Conservation (phyloP, 2,888 invertebrate genomes). For the Rhagonycha lutea region DNA sequence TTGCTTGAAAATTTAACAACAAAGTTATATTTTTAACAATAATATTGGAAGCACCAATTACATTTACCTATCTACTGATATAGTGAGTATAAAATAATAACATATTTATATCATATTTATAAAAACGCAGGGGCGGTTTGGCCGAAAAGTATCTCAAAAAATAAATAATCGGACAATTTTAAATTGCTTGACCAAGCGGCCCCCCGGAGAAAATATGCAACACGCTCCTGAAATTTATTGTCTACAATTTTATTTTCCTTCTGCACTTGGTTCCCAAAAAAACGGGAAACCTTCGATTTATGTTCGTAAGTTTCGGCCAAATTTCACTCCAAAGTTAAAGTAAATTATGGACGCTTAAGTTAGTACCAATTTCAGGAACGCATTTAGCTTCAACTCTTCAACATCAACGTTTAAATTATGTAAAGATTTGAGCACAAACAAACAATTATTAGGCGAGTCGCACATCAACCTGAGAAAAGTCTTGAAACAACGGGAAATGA, state of each 20-base stretch:
- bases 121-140: background rate
- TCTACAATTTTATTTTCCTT: too few relatives aligned
- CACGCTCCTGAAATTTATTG: background rate
- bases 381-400: background rate
- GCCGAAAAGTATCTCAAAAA: background rate
- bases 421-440: background rate
- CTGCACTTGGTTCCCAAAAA: too few relatives aligned
- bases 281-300: too few relatives aligned
- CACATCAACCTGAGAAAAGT: background rate
- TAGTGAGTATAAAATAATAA: background rate
- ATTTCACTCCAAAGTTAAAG: too few relatives aligned
- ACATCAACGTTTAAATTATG: background rate
- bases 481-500: background rate
- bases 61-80: background rate
- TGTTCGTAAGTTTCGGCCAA: too few relatives aligned
- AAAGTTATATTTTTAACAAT: constrained; percentile 13
- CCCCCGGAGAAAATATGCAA: background rate
- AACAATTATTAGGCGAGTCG: background rate
- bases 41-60: constrained; percentile 23
- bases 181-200: background rate
- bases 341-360: background rate
- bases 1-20: constrained; percentile 14
- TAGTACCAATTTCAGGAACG: background rate
- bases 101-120: background rate
- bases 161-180: background rate